Evolutionary conservation across 2,113 vertebrate species (phyloP), one percentile per base, ranked within the genome.

Genomic region (Melanostigma gelatinosum): DNA sequence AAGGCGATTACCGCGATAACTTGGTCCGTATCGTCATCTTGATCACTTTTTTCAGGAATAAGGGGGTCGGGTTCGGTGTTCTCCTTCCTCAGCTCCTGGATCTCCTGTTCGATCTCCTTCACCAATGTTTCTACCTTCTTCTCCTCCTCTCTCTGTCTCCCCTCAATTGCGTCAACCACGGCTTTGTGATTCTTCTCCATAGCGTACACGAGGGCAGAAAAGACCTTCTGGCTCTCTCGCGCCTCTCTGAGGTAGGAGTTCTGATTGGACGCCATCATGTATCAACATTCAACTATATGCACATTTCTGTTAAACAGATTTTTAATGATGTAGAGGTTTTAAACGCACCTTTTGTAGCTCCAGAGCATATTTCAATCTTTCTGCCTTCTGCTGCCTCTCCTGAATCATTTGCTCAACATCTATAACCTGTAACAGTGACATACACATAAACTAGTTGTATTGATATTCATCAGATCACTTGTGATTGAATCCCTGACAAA

Each of bases 121-220:
- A 94, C 64, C 65, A 95, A 72, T 8, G 52, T 84, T 18, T 92
- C 86, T 0, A 94, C 92, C 50, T 42, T 91, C 72, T 54, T 89
- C 88, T 93, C 92, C n/a, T 94, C 94, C n/a, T 93, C 89, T 18
- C 4, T 70, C 81, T 93, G 89, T 72, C 90, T 89, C 27, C 87
- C 85, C 65, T 95, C 95, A 24, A 95, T 93, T 4, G 85, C 87
- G 8, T 82, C 20, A 22, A 95, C 85, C 0, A 95, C 87, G 0
- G 84, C 88, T 84, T 93, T 94, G 88, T 95, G 95, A 68, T 79
- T 93, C 74, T 87, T 91, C 80, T 95, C 94, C 85, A 95, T 93
- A 1, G 90, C 84, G 44, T 81, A 84, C 10, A 95, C 88, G 7
- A 95, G 80, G 24, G 73, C 86, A 1, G 93, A 94, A 52, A 95